Evolutionary conservation across 2,888 invertebrate genomes (phyloP).

Genomic region (Ennomos fuscantarius): DNA sequence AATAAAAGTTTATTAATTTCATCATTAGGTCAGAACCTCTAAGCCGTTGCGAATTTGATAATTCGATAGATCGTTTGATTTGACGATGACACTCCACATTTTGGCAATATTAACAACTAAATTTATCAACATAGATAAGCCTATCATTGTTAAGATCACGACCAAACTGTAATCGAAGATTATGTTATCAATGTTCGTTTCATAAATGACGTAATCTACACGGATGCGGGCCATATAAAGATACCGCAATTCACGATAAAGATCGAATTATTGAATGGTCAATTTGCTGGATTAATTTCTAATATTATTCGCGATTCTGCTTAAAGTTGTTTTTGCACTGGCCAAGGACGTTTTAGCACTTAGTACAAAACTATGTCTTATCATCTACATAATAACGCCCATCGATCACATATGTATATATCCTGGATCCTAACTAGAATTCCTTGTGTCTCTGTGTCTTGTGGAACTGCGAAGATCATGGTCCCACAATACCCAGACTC

Average conservation of each 20-base stretch:
- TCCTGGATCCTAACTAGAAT: conserved; percentile 35
- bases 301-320: background rate
- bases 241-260: conserved; percentile 13
- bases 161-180: conserved; percentile 6
- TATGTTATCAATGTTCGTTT: conserved; percentile 1
- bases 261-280: conserved; percentile 7
- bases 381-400: background rate
- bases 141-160: background rate
- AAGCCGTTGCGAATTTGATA: too few relatives aligned
- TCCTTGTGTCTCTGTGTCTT: too few relatives aligned
- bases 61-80: background rate
- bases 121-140: conserved; percentile 13
- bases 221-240: conserved; percentile 1
- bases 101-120: conserved; percentile 4
- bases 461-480: too few relatives aligned
- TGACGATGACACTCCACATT: conserved; percentile 4
- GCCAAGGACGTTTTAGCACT: too few relatives aligned
- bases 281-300: background rate
- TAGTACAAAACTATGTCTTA: too few relatives aligned
- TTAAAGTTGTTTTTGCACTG: too few relatives aligned
- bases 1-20: background rate
- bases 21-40: background rate
- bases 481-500: too few relatives aligned
- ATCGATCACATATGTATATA: conserved; percentile 1
- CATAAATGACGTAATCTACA: conserved; percentile 5